These are phyloP conservation scores for Amorpha juglandis DNA, from an alignment of 2,888 invertebrate species.

Conservation along the genomic window DNA sequence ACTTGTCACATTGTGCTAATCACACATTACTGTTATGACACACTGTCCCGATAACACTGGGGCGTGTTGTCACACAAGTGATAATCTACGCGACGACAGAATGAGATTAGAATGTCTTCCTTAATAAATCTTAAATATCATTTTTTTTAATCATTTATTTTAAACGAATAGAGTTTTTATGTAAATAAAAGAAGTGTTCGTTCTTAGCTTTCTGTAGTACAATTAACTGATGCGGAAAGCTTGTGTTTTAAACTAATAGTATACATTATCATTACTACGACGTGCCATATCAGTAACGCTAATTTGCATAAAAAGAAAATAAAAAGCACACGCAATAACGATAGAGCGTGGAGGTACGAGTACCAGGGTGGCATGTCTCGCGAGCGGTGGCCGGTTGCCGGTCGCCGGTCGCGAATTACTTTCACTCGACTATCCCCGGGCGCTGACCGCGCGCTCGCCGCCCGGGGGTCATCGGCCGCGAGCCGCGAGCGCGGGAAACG, in stretches of 20 bases:
- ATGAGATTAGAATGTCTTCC: too few relatives aligned
- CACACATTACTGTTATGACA: conserved; percentile 16
- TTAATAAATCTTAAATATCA: too few relatives aligned
- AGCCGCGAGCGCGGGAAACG: conserved; percentile 80
- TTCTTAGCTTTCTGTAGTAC: too few relatives aligned
- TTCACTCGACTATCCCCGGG: conserved; percentile 82
- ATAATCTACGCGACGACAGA: neutral
- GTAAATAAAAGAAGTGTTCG: too few relatives aligned
- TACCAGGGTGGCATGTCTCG: conserved; percentile 74
- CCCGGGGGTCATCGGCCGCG: conserved; percentile 75
- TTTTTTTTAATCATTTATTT: too few relatives aligned
- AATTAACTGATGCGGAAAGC: neutral
- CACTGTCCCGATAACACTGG: neutral
- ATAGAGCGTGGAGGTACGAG: conserved; percentile 39
- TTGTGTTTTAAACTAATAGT: neutral
- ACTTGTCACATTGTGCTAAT: conserved; percentile 15
- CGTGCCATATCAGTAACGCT: conserved; percentile 1
- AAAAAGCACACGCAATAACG: conserved; percentile 20
- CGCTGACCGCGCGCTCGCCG: conserved; percentile 81
- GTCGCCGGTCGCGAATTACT: conserved; percentile 81
- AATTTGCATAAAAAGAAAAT: conserved; percentile 14
- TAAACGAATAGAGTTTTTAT: too few relatives aligned
- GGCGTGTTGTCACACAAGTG: neutral
- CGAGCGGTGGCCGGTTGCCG: conserved; percentile 76
- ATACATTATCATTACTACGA: neutral